A percentile compares a stretch with the other conserved stretches of the same genome.
These are phyloP conservation scores for Corythornis madagascariensis DNA, from an alignment of 2,113 vertebrate species.

Conservation along the genomic window DNA sequence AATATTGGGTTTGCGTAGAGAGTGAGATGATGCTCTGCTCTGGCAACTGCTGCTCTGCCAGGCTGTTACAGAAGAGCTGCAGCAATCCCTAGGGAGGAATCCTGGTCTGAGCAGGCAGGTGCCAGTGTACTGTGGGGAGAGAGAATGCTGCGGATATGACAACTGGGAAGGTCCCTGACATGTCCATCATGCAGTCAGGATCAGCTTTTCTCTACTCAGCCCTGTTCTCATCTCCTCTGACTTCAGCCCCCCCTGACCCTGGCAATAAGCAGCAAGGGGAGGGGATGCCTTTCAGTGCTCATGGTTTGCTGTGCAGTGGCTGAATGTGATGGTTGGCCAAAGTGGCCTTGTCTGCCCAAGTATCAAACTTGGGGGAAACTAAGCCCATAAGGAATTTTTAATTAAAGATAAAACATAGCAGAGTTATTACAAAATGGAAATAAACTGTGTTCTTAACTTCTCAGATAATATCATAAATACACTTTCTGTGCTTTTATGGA, in stretches of 20 bases:
- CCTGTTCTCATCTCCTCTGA: no score
- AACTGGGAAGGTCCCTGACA: fast-evolving
- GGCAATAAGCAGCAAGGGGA: not conserved
- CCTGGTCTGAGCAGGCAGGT: not conserved
- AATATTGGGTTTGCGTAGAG: not conserved
- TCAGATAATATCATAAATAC: not conserved
- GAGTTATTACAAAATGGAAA: not conserved
- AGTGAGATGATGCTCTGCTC: not conserved
- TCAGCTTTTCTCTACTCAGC: not conserved
- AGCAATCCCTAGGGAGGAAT: not conserved
- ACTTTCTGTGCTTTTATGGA: not conserved
- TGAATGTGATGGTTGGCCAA: fast-evolving
- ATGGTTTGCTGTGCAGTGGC: not conserved
- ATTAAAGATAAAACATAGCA: not conserved
- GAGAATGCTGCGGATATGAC: not conserved
- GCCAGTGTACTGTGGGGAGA: not conserved
- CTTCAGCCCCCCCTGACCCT: not conserved
- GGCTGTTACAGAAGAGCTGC: not conserved
- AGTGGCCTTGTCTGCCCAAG: not conserved
- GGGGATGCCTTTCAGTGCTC: not conserved
- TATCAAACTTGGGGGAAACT: not conserved
- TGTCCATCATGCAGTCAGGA: fast-evolving
- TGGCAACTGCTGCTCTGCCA: not conserved
- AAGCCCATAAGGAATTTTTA: not conserved
- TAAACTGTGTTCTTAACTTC: not conserved